Base-by-base conservation (phyloP, 2,888 invertebrate species). In the Sphecodes monilicornis region DNA sequence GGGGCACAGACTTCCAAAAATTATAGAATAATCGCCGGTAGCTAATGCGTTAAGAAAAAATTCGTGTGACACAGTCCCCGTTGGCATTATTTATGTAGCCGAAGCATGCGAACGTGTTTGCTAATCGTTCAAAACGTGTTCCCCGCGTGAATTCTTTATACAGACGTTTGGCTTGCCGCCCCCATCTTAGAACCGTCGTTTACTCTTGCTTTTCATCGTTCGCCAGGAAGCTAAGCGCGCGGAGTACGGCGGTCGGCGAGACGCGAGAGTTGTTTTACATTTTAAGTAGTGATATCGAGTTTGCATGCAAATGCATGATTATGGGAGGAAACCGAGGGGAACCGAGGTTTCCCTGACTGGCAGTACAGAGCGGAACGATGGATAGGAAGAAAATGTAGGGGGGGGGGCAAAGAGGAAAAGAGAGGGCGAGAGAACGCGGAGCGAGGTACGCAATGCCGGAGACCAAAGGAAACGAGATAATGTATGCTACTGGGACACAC, bases 261-360 rank as follows among this genome's bases (percentile, higher is more conserved):
- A 90, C 90, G 83, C 90, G 64, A 77, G 89, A 92, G 93, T 94
- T 94, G 93, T 94, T 94, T 95, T 94, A 94, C 95, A 95, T 95
- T 95, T 95, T 95, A 95, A 94, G 94, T 93, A 94, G 93, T 94
- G 94, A 94, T 95, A 94, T 95, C 94, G 94, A 95, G 95, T 96
- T 96, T 95, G 95, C 95, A 96, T 96, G 95, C 95, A 95, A 96
- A 96, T 96, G 95, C 95, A 94, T 95, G 95, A 95, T 95, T 96
- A 96, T 95, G 94, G 93, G 89, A 85, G 86, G 78, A 85, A 88
- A 86, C 88, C 86, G 84, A 75, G 85, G 78, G 87, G 84, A 87
- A 89, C 86, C 78, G 88, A 85, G 89, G 81, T 82, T 85, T 82
- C 46, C 84, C 82, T 71, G 81, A 78, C 60, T 36, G 76, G 70